These are phyloP conservation scores for Pandemis cinnamomeana DNA, from an alignment of 2,888 invertebrate genomes.

Conservation along the genomic window DNA sequence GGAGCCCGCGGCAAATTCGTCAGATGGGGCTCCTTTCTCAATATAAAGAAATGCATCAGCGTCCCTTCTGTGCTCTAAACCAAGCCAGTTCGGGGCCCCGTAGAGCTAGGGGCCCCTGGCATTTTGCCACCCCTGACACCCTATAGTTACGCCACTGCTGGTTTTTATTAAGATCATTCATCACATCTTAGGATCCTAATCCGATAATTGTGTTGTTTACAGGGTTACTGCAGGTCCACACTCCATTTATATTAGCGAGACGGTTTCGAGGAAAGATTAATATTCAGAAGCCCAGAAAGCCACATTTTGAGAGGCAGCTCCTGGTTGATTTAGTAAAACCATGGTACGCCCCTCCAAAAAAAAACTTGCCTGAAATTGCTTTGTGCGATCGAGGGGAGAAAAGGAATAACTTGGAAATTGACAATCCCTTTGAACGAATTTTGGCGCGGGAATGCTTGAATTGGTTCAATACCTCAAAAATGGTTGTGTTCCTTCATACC, in stretches of 20 bases:
- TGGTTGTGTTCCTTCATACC: constrained; percentile 89
- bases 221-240: constrained; percentile 74
- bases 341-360: constrained; percentile 78
- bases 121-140: too few species aligned
- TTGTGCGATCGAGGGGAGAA: constrained; percentile 79
- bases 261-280: constrained; percentile 91
- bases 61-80: too few species aligned
- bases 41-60: too few species aligned
- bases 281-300: constrained; percentile 88
- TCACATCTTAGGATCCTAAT: neutral
- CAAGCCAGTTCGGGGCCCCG: too few species aligned
- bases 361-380: constrained; percentile 72
- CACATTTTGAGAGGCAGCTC: constrained; percentile 88
- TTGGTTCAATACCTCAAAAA: constrained; percentile 88
- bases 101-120: too few species aligned
- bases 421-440: constrained; percentile 89
- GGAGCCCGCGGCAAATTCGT: too few species aligned
- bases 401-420: constrained; percentile 60
- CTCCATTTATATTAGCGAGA: constrained; percentile 82
- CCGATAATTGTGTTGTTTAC: constrained; percentile 48
- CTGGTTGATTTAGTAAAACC: constrained; percentile 88
- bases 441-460: constrained; percentile 88
- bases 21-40: too few species aligned
- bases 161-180: neutral
- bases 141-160: too few species aligned